Percentiles rank a stretch among this genome's conserved stretches.
Evolutionary conservation across 2,113 vertebrate genomes (phyloP).

Genomic region (Istiophorus platypterus): DNA sequence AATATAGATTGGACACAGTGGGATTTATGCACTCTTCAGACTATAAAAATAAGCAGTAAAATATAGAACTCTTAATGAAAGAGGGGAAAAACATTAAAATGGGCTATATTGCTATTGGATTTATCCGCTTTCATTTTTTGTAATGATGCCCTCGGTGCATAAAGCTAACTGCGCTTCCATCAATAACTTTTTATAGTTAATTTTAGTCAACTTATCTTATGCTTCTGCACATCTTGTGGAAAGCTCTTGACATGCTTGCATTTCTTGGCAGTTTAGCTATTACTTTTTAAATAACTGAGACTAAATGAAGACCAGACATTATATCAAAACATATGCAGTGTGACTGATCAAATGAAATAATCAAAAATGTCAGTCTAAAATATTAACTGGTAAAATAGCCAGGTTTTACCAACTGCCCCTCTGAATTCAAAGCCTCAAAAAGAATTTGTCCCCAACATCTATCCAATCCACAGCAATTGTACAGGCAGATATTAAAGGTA

Average conservation of each 20-base stretch:
- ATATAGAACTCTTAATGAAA: neutral
- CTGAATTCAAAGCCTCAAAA: neutral
- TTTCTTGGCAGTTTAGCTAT: neutral
- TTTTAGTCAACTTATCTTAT: neutral
- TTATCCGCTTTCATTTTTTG: neutral
- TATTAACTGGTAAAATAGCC: neutral
- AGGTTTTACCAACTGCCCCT: neutral
- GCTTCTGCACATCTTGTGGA: neutral
- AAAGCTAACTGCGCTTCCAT: slow-evolving; percentile 16
- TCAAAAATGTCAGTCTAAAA: slow-evolving; percentile 7
- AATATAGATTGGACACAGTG: neutral
- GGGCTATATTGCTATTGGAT: neutral
- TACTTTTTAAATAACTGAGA: neutral
- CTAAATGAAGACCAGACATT: neutral
- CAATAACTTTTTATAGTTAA: slow-evolving; percentile 1
- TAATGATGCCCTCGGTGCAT: neutral
- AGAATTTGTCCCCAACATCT: neutral
- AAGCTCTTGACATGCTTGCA: neutral
- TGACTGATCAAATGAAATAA: neutral
- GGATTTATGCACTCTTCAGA: neutral
- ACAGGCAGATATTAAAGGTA: neutral
- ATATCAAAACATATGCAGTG: neutral
- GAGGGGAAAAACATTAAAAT: neutral
- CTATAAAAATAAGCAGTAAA: neutral
- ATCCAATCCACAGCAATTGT: neutral